A percentile compares a stretch with the other conserved stretches of the same genome.
Evolutionary conservation across 1,140 invertebrate species (phyloP).

Genomic region (Psilanteris sp.): DNA sequence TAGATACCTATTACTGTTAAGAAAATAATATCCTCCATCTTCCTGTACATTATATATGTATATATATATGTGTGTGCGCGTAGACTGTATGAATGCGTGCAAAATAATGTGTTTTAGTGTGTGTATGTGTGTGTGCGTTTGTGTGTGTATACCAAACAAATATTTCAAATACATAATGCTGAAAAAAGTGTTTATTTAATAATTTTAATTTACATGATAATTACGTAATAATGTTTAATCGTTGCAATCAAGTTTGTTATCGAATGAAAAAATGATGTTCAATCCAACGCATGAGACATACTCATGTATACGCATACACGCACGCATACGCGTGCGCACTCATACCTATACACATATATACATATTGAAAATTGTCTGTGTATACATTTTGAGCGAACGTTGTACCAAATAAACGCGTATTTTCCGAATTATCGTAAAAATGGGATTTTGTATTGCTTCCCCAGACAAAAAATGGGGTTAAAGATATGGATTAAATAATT

Average conservation of each 20-base stretch:
- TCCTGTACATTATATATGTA: conserved; percentile 73
- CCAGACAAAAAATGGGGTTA: conserved; percentile 2
- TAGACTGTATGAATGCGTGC: too few species aligned
- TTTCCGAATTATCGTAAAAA: conserved; percentile 70
- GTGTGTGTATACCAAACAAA: too few species aligned
- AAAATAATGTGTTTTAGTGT: too few species aligned
- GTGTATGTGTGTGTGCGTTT: conserved; percentile 1
- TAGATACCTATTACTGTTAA: conserved; percentile 63
- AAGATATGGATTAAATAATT: conserved; percentile 49
- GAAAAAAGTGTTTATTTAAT: too few species aligned
- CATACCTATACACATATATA: conserved; percentile 32
- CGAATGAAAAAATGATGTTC: too few species aligned
- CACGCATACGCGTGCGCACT: conserved; percentile 19
- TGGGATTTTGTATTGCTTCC: conserved; percentile 51
- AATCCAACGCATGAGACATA: too few species aligned
- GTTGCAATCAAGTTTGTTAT: too few species aligned
- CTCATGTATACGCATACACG: conserved; percentile 35
- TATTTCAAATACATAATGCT: too few species aligned
- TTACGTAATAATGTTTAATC: too few species aligned
- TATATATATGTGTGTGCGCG: conserved; percentile 19
- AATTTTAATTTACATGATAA: too few species aligned
- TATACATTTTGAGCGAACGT: conserved; percentile 70
- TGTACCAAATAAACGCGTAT: conserved; percentile 74
- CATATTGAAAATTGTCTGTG: conserved; percentile 62
- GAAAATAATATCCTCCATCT: conserved; percentile 69